A percentile compares a stretch with the other conserved stretches of the same genome.
These are phyloP conservation scores for Tiaroga cobitis DNA, from an alignment of 2,797 vertebrate genomes.

Conservation along the genomic window DNA sequence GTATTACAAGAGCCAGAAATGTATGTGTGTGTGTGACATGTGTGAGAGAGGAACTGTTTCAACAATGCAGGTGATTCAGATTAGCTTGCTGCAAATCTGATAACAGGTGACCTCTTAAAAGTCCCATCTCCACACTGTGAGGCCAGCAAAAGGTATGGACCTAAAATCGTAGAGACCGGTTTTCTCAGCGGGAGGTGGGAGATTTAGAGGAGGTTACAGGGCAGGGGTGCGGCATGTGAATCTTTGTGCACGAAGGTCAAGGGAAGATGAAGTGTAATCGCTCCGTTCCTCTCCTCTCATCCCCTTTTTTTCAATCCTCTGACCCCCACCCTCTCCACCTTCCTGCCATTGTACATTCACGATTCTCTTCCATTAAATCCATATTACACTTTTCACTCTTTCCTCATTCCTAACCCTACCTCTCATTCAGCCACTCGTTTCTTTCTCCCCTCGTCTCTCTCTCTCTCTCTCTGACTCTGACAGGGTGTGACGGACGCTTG, in stretches of 20 bases:
- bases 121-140: conserved; percentile 68
- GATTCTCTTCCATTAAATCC: conserved; percentile 76
- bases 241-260: conserved; percentile 39
- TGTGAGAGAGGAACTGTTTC: conserved; percentile 64
- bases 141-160: conserved; percentile 72
- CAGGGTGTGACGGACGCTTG: conserved; percentile 35
- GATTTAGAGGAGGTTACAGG: conserved; percentile 38
- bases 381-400: conserved; percentile 69
- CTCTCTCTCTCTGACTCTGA: conserved; percentile 38
- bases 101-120: conserved; percentile 79
- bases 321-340: conserved; percentile 43
- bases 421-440: conserved; percentile 41
- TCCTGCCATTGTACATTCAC: conserved; percentile 67
- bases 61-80: conserved; percentile 74
- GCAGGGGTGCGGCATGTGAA: conserved; percentile 22
- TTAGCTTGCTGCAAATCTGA: conserved; percentile 77
- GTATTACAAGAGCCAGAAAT: conserved; percentile 18
- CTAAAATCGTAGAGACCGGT: conserved; percentile 65
- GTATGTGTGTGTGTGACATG: conserved; percentile 1
- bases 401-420: conserved; percentile 23
- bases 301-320: conserved; percentile 18
- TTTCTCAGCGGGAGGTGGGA: conserved; percentile 49
- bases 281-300: conserved; percentile 41
- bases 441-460: conserved; percentile 26
- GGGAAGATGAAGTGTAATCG: conserved; percentile 48